Evolutionary conservation across 1,140 invertebrate genomes (phyloP).

Genomic region (Palaemon carinicauda): DNA sequence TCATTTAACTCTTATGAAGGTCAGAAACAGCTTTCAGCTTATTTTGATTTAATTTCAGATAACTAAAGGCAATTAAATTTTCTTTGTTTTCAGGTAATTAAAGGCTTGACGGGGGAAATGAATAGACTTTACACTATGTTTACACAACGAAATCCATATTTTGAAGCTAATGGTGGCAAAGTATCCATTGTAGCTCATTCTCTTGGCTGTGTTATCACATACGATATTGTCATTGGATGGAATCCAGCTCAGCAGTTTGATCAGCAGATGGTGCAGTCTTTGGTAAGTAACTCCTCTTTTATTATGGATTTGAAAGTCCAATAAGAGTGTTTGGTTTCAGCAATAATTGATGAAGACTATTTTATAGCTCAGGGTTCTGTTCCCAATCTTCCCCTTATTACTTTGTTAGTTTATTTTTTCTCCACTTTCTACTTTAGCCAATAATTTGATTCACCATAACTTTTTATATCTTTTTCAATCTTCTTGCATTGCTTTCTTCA

Average conservation of each 20-base stretch:
- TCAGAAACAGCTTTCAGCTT: too few relatives aligned
- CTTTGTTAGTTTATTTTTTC: too few relatives aligned
- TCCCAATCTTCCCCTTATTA: too few relatives aligned
- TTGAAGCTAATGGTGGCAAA: conserved; percentile 73
- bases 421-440: too few relatives aligned
- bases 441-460: too few relatives aligned
- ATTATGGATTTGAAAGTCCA: neutral
- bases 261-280: conserved; percentile 59
- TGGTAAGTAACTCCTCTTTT: conserved; percentile 44
- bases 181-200: conserved; percentile 82
- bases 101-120: conserved; percentile 74
- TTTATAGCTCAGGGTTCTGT: too few relatives aligned
- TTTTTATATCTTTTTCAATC: too few relatives aligned
- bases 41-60: neutral
- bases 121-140: conserved; percentile 79
- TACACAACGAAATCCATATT: conserved; percentile 75
- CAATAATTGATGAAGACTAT: too few relatives aligned
- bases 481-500: too few relatives aligned
- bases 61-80: neutral
- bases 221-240: conserved; percentile 82
- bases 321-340: too few relatives aligned
- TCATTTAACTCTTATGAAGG: neutral
- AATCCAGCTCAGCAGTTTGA: conserved; percentile 64
- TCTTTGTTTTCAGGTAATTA: conserved; percentile 64
- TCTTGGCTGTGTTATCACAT: conserved; percentile 81